Evolutionary conservation across 2,113 vertebrate genomes (phyloP), one percentile per base, ranked within the genome.

Genomic region (Mystacornis crossleyi): DNA sequence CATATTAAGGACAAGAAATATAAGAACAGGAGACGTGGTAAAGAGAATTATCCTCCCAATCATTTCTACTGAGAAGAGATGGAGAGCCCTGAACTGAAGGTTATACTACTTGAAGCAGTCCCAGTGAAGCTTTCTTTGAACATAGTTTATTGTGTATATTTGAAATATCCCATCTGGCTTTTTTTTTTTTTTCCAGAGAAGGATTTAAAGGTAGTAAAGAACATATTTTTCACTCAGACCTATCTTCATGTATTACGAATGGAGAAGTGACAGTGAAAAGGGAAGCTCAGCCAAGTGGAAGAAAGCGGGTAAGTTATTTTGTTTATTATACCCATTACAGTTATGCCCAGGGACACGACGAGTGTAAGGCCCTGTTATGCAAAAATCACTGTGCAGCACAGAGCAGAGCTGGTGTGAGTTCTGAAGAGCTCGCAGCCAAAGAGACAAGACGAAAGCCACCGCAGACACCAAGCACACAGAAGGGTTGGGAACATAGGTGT

Each of bases 251-350:
- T 24, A 15, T 47, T 73, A 29, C 1, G 0, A 81, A 34, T 24
- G 10, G 38, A 73, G 54, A 83, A 86, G 21, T 58, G 82, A 86
- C 51, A 81, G 48, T 25, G 26, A 66, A 92, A 92, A 93, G n/a
- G 29, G 77, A 73, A 78, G 42, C 21, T 92, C 60, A 71, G 67
- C 24, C 50, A 78, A 80, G 67, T 66, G 71, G 53, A 90, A 96
- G 54, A 12, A 69, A 79, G n/a, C 26, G 19, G 66, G 0, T 57
- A 57, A 75, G 62, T 58, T 90, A 79, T 91, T 89, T 94, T 95
- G 72, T 86, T 91, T 93, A 61, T 90, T 86, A 29, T 92, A 90
- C 86, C 86, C 33, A 40, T 93, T 93, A 66, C 71, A 89, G 38
- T 47, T 40, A 48, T 62, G 64, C 55, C 54, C 38, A 90, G 58